Conservation (phyloP, 1,140 invertebrate species). For the Drosophila biarmipes region DNA sequence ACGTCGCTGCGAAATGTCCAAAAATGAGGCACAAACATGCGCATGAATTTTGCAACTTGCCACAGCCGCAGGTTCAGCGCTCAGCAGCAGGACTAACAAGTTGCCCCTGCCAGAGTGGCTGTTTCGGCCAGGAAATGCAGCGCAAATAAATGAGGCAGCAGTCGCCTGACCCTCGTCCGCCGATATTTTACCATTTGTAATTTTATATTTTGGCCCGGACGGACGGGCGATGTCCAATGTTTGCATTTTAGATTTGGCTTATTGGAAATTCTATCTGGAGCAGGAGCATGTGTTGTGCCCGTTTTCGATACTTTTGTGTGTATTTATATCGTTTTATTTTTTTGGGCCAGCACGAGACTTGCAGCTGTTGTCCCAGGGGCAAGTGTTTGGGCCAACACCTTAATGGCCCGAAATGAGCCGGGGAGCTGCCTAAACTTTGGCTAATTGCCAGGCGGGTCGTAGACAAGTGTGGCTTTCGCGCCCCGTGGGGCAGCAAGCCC, state of each 20-base stretch:
- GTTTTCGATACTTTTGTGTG: conserved; percentile 11
- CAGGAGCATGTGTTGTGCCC: conserved; percentile 19
- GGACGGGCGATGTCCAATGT: conserved; percentile 12
- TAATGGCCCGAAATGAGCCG: conserved; percentile 36
- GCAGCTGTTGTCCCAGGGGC: conserved; percentile 21
- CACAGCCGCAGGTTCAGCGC: conserved; percentile 22
- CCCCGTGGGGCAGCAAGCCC: conserved; percentile 30
- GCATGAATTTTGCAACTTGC: conserved; percentile 75
- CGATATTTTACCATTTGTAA: conserved; percentile 75
- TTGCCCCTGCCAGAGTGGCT: conserved; percentile 30
- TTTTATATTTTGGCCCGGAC: conserved; percentile 61
- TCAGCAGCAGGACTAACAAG: conserved; percentile 60
- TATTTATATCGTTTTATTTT: background rate
- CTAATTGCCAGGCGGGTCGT: conserved; percentile 59
- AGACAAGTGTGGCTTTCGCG: conserved; percentile 63
- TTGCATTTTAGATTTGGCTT: conserved; percentile 63
- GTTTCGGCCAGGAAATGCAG: conserved; percentile 67
- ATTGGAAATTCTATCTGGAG: conserved; percentile 60
- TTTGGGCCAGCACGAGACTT: conserved; percentile 11
- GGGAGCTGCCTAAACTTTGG: conserved; percentile 21
- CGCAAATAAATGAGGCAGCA: conserved; percentile 72
- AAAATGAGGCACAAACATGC: conserved; percentile 80
- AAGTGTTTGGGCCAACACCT: conserved; percentile 56
- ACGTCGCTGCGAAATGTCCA: conserved; percentile 65
- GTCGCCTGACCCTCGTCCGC: conserved; percentile 53